phyloP scores from a whole-genome alignment of 2,797 vertebrate genomes.

The Enteromius afrohamiltoni region DNA sequence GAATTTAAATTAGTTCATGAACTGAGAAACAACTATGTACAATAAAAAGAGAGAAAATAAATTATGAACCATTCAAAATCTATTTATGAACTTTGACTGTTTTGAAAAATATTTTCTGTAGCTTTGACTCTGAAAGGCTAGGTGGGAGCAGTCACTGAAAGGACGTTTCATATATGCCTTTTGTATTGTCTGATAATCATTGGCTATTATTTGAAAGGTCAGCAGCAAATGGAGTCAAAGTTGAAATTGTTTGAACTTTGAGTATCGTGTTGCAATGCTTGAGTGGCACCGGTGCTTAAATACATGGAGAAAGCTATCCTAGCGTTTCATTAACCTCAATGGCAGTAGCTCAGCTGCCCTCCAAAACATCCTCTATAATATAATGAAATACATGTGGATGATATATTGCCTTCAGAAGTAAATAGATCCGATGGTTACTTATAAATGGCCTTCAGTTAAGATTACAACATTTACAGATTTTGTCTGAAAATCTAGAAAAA shows the following conservation, averaged over 20 bases:
- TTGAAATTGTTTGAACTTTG: slow-evolving; percentile 33
- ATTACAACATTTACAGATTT: neutral
- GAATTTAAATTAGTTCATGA: neutral
- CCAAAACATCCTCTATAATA: neutral
- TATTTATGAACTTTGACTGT: neutral
- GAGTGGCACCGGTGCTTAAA: neutral
- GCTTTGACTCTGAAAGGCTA: neutral
- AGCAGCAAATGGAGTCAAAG: slow-evolving; percentile 20
- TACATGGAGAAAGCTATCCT: slow-evolving; percentile 2
- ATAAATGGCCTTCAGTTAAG: neutral
- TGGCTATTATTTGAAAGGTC: slow-evolving; percentile 8
- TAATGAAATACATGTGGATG: slow-evolving; percentile 3
- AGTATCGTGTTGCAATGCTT: neutral
- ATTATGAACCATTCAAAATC: neutral
- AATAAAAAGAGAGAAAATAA: neutral
- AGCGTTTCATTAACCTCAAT: slow-evolving; percentile 8
- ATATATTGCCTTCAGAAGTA: neutral
- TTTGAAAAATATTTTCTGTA: neutral
- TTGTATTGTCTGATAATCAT: slow-evolving; percentile 25
- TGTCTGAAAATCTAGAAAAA: neutral
- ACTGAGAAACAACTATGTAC: neutral
- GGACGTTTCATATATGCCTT: neutral
- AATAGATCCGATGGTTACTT: neutral
- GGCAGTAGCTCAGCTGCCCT: slow-evolving; percentile 3
- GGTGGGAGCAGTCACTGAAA: neutral